Evolutionary conservation across 2,113 vertebrate genomes (phyloP).

Genomic region (Onychorhynchus coronatus): DNA sequence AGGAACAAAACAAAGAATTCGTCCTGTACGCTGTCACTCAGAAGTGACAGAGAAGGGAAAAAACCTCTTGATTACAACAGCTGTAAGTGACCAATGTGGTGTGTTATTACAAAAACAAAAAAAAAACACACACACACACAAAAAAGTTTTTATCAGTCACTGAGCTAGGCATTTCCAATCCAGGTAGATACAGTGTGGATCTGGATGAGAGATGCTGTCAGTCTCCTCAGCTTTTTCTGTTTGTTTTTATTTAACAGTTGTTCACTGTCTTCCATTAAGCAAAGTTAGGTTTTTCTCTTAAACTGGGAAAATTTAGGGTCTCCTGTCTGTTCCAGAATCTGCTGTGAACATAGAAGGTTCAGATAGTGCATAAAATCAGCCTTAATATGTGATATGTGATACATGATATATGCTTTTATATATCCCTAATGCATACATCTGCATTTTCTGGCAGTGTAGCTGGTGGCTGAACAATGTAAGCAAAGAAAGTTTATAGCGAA

Average conservation of each 20-base stretch:
- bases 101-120: neutral
- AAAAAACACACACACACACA: too few relatives aligned
- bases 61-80: neutral
- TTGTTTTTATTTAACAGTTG: neutral
- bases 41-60: neutral
- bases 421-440: neutral
- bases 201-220: neutral
- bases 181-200: neutral
- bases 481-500: neutral
- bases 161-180: neutral
- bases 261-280: neutral
- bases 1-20: neutral
- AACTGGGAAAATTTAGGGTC: neutral
- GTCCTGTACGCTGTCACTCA: neutral
- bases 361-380: neutral
- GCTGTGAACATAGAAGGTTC: neutral
- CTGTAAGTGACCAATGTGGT: neutral
- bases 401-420: neutral
- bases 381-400: neutral
- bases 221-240: neutral
- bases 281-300: neutral
- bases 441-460: slow-evolving; percentile 3
- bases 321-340: neutral
- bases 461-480: neutral
- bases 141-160: neutral